Conservation (phyloP, 2,113 vertebrate genomes). For the Tyrannus savana region DNA sequence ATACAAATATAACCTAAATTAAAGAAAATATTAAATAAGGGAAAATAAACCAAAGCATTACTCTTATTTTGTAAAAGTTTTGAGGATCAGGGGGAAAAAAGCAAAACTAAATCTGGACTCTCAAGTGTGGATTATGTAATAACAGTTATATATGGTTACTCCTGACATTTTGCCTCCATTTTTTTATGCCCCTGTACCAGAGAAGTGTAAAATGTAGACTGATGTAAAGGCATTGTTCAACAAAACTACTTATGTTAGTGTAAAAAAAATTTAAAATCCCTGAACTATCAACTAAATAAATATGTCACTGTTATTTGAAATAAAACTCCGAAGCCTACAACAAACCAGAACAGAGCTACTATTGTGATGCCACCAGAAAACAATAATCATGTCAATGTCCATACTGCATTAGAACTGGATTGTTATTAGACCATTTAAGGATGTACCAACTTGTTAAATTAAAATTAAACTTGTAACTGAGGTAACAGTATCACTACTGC, state of each 20-base stretch:
- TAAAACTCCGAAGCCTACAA: not conserved
- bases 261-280: not conserved
- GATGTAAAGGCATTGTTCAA: not conserved
- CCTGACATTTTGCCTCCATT: not conserved
- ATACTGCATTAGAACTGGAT: not conserved
- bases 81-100: not conserved
- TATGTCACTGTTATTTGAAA: not conserved
- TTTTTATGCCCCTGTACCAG: not conserved
- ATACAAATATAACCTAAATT: not conserved
- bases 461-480: not conserved
- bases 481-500: not conserved
- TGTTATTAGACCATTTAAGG: not conserved
- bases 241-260: not conserved
- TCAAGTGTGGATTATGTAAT: not conserved
- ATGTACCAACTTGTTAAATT: not conserved
- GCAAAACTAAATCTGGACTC: not conserved
- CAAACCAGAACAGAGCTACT: not conserved
- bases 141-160: not conserved
- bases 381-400: not conserved
- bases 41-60: not conserved
- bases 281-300: not conserved
- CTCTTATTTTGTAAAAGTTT: not conserved
- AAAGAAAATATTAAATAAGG: not conserved
- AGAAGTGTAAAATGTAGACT: not conserved
- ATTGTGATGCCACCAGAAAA: not conserved